Evolutionary conservation across 2,797 vertebrate species (phyloP), one percentile per base, ranked within the genome.

Genomic region (Psittacula echo): DNA sequence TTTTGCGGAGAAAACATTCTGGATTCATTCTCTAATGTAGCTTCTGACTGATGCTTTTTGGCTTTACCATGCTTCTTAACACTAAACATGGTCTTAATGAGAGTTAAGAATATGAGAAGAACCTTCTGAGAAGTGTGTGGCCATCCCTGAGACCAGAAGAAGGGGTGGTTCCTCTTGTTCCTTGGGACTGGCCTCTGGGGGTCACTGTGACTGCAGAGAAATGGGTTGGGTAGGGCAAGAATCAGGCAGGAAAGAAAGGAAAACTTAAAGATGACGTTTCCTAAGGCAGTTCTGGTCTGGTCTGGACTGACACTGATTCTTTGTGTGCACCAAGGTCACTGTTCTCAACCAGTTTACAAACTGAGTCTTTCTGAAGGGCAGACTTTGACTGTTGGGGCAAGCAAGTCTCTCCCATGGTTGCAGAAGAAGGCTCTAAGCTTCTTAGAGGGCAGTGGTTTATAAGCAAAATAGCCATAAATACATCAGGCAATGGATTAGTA

Each of bases 381-480:
- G 65, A 10, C 45, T 73, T 65, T 20, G 10, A 16, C 61, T 80
- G 75, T 20, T 85, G 85, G 80, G 81, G 48, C 75, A 90, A 83
- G 70, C 72, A 67, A 41, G 65, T 2, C 2, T 56, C 85, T 86
- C 29, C 64, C 23, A 13, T 19, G 73, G 81, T 21, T 96, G 92
- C 68, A 87, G 95, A 44, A 93, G 84, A 16, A 12, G 22, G 76
- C 81, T 75, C 48, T 27, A 65, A 93, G 93, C 91, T 79, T 65
- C 86, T 94, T 80, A 92, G 86, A 92, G 88, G 91, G 91, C 95
- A 95, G 85, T 65, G 90, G 89, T 92, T 95, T 89, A 75, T 93
- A 89, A 83, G 92, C 89, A 96, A 93, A 95, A 51, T 94, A 93
- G 81, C 95, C 93, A 94, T 94, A 96, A 94, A 95, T 90, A 95